Base-by-base conservation (phyloP, 1,140 invertebrate species). In the Monochamus saltuarius region DNA sequence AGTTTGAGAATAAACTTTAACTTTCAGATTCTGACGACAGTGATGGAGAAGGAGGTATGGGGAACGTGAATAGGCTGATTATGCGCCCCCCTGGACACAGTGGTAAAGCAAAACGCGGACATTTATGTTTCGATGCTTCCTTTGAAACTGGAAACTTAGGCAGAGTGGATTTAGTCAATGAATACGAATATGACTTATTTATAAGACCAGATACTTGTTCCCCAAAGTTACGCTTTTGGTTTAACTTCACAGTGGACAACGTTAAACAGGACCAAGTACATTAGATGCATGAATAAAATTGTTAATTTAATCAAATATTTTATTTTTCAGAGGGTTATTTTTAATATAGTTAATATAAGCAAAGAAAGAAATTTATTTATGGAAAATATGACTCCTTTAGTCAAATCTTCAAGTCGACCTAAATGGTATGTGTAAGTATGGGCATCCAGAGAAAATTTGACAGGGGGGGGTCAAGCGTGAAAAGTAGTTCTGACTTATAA, bases 221-320 rank as follows among this genome's bases (percentile, higher is more conserved):
- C 76, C 95, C 95, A 0, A 83, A 93, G 34, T 87, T 93, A 54
- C 81, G 97, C 39, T 87, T 98, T 57, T 99, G 96, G 96, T 99
- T 98, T 76, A 97, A 99, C 77, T 99, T 99, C 73, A 95, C 94
- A 0, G 95, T 98, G 9, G 95, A 98, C 76, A 99, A 99, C 79
- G 93, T 95, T 0, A 89, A 91, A 62, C 80, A 87, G 29, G 94
- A 98, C 75, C 96, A 95, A 83, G 90, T 91, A 76, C 46, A 17
- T 29, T 7, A 54, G 17, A 29, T 29, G 2, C 22, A 29, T 29
- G 2, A 29, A 49, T 37, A 22, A 11, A 47, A 29, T 40, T 53
- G 16, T 17, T 53, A 13, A 42, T 43, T 37, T 55, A 10, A 39
- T n/a, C 19, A n/a, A 39, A 49, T 57, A 13, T 11, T 51, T 9